Evolutionary conservation across 2,113 vertebrate genomes (phyloP), one percentile per base, ranked within the genome.

Genomic region (Taurulus bubalis): DNA sequence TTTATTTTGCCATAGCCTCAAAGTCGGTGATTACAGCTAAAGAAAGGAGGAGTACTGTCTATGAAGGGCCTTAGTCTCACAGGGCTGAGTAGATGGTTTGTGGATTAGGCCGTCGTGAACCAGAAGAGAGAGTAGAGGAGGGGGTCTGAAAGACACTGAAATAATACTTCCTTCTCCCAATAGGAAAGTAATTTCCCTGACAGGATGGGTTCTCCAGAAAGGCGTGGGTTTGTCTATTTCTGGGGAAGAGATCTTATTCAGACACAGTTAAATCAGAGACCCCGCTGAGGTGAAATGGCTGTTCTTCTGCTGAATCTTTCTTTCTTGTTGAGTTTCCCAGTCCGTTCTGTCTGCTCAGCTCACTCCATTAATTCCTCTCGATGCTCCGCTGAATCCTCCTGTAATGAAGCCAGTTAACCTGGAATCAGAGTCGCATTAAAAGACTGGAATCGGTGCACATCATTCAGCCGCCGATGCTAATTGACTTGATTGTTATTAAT

Each of bases 401-500:
- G 74, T 92, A 90, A 93, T 87, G 87, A 85, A 30, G 70, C 80
- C 86, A 85, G 90, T 93, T 90, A 90, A 89, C 91, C 87, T 70
- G 81, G 76, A 93, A 92, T 91, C 81, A 67, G 71, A 77, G 74
- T 40, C 22, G 77, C 81, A 90, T 86, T 70, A 88, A 60, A 34
- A 80, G 72, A 75, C 24, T 75, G 68, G 76, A 90, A 87, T 85
- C 81, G 22, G 75, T 34, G 85, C 77, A 72, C 79, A 84, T 84
- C 84, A 78, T 58, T 78, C 70, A 14, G 77, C 71, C 47, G 59
- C n/a, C 8, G 24, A 81, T 78, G 88, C 90, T 91, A 92, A 94
- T 93, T 87, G 87, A 84, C 88, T 90, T 89, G 86, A 91, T 90
- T 90, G 88, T 92, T 92, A 94, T 92, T 93, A 89, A 92, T 92